phyloP scores from a whole-genome alignment of 2,888 invertebrate species.

The Ametastegia equiseti region DNA sequence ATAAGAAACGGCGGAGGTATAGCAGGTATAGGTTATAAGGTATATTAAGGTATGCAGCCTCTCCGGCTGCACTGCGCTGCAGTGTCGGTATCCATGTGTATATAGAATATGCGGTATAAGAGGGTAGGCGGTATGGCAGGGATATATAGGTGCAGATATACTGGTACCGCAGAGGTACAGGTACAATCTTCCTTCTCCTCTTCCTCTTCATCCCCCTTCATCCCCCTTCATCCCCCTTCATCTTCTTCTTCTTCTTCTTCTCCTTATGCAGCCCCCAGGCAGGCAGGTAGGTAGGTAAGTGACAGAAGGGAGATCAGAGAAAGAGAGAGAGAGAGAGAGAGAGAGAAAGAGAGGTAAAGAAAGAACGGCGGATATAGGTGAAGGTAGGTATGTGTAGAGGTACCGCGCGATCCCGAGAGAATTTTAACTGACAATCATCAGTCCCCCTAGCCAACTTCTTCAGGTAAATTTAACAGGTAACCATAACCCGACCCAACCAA shows the following conservation, averaged over 20 bases:
- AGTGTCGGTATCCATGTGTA: not conserved
- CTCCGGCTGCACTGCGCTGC: not conserved
- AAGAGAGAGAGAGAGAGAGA: no score
- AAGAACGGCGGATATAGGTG: no score
- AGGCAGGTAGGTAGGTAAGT: conserved; percentile 44
- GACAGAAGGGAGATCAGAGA: conserved; percentile 23
- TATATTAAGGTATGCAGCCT: conserved; percentile 21
- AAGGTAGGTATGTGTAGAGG: not conserved
- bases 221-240: no score
- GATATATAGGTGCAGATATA: not conserved
- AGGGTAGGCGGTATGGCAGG: not conserved
- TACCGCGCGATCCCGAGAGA: not conserved
- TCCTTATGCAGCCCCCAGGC: not conserved
- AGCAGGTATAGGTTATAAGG: conserved; percentile 13
- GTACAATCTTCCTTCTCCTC: conserved; percentile 46
- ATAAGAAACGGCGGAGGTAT: conserved; percentile 35
- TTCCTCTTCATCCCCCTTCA: conserved; percentile 48
- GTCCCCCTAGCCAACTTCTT: not conserved
- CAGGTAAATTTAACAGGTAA: conserved; percentile 43
- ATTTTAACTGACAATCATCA: not conserved
- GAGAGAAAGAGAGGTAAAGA: no score
- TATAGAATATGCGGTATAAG: conserved; percentile 13
- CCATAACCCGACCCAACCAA: conserved; percentile 36
- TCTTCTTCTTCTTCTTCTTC: conserved; percentile 27
- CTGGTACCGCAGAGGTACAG: conserved; percentile 16